Base-by-base conservation (phyloP, 2,888 invertebrate genomes). In the Archips crataeganus region DNA sequence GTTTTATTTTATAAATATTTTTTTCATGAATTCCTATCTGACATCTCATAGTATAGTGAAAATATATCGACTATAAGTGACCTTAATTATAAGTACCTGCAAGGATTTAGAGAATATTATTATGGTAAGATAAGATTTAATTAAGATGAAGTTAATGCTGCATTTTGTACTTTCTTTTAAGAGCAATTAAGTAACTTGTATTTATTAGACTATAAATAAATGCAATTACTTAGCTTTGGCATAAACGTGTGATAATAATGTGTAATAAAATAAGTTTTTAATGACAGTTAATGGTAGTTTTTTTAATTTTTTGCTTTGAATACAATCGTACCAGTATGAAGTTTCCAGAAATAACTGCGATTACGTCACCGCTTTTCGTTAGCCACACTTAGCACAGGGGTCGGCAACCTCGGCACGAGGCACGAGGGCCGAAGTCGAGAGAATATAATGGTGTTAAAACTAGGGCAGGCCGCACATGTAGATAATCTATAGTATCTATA, bases 21-120 rank as follows among this genome's bases (percentile, higher is more conserved):
- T 74, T 74, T 70, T 74, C 69, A 70, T 70, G 15, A 60, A 68
- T 69, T 74, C 63, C 65, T 59, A 51, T 65, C 64, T 74, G 74
- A 74, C 74, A 74, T 74, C 69, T 74, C 74, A 68, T 73, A 70
- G 65, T 64, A 11, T 69, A 62, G 36, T 69, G 39, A 51, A 49
- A 51, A 51, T 67, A 45, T 67, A 45, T 70, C 60, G 60, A 60
- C 39, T 72, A 15, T 69, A 75, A 75, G 73, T 75, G 75, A 66
- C 73, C 61, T 75, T 72, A 66, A 65, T 69, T 74, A 51, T 74
- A 74, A 74, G 70, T 74, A 74, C 70, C 74, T 74, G 74, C 42
- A 57, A 62, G 57, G 47, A 51, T 45, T 57, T 49, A 73, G 51
- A 74, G 70, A 51, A 36, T 74, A 65, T 74, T 51, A 42, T 32